Percentiles rank a stretch among this genome's conserved stretches.
Conservation (phyloP, 2,797 vertebrate species). For the Bradypus variegatus region DNA sequence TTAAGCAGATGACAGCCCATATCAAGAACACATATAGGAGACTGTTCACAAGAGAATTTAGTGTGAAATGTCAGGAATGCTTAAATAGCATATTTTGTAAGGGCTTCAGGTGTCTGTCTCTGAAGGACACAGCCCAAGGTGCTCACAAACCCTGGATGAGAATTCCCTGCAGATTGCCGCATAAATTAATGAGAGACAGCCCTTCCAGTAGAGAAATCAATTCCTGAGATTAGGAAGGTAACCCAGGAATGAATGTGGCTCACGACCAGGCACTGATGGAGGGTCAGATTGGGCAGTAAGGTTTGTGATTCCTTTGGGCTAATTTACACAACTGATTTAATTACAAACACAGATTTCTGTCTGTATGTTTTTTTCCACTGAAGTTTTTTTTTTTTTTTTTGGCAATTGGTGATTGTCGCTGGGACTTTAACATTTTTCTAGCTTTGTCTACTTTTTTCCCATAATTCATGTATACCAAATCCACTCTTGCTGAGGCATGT, state of each 20-base stretch:
- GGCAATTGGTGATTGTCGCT: neutral
- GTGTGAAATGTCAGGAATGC: neutral
- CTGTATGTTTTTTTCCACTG: neutral
- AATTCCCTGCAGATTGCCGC: neutral
- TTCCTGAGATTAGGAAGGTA: neutral
- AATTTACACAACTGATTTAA: neutral
- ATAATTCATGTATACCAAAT: neutral
- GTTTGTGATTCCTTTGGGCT: neutral
- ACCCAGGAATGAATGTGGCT: too few relatives aligned
- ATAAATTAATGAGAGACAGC: neutral
- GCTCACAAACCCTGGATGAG: neutral
- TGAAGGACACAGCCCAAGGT: neutral
- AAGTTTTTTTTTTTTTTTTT: neutral
- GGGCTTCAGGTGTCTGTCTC: neutral
- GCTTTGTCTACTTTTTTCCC: neutral
- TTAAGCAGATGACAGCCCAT: neutral
- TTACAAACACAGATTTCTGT: neutral
- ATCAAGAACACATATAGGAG: neutral
- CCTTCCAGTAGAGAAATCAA: neutral
- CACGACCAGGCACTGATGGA: neutral
- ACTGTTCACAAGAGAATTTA: neutral
- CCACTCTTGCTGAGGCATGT: fast-evolving
- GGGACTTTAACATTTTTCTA: neutral
- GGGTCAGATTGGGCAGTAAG: neutral
- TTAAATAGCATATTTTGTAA: fast-evolving